Evolutionary conservation across 2,113 vertebrate species (phyloP).

Genomic region (Sciurus niger): DNA sequence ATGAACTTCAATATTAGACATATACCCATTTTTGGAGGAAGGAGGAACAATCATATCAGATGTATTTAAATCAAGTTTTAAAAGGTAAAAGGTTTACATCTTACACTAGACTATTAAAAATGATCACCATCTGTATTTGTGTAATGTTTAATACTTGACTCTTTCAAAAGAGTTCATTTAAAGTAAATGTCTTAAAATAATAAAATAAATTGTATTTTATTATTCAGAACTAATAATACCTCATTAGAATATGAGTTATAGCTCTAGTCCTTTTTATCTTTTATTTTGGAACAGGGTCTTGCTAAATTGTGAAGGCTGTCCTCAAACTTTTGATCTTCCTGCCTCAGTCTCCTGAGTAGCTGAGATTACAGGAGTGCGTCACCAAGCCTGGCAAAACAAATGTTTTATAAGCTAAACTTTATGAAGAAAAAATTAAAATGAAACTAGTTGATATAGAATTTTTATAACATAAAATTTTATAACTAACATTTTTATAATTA

Average conservation of each 20-base stretch:
- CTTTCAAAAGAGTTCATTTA: constrained; percentile 13
- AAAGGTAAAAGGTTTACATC: background rate
- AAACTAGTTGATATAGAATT: background rate
- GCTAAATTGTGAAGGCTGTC: too few species aligned
- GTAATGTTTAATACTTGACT: background rate
- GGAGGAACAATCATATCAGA: background rate
- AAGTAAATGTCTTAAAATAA: background rate
- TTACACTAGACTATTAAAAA: background rate
- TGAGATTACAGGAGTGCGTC: too few species aligned
- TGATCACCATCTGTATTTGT: background rate
- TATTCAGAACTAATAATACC: background rate
- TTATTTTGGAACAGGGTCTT: too few species aligned
- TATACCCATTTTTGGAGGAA: background rate
- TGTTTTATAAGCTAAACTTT: background rate
- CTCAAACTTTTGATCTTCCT: too few species aligned
- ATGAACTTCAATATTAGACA: background rate
- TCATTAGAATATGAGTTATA: background rate
- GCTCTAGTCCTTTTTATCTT: too few species aligned
- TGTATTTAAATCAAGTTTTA: constrained; percentile 5
- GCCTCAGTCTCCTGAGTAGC: too few species aligned
- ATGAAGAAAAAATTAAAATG: constrained; percentile 17
- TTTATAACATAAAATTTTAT: background rate
- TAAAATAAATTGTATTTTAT: background rate
- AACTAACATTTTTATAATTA: too few species aligned
- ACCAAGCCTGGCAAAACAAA: background rate